Base-by-base conservation (phyloP, 2,888 invertebrate genomes). In the Mamestra brassicae region DNA sequence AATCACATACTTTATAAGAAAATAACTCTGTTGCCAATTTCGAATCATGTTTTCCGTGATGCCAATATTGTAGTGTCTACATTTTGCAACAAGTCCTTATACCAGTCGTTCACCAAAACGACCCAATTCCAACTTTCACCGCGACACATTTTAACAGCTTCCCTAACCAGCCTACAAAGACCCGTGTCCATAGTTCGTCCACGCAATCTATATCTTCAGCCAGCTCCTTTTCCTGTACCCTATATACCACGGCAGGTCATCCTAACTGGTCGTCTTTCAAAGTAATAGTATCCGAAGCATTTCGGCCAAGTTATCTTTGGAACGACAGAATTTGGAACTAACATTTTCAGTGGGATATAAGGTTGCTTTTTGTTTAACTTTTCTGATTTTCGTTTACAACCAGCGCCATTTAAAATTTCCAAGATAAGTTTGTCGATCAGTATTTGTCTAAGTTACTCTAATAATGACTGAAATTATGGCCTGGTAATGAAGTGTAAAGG, bases 61-160 rank as follows among this genome's bases (percentile, higher is more conserved):
- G 54, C 5, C 1, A 8, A 3, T 42, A 17, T 13, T 11, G 8
- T 3, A 45, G 7, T 1, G 26, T 13, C 38, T 8, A 38, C 0
- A 38, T 52, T 50, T 52, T 45, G 7, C 50, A 52, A 58, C 4
- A 26, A 63, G 3, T 74, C 36, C 17, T 38, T 58, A 11, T 38
- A n/a, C 4, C 26, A 45, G 62, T 34, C 34, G 13, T 38, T 15
- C 1, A 38, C 10, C 38, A 36, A 66, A 71, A 68, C 15, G n/a
- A 45, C 50, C 47, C 10, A 67, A 66, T 62, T 78, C 17, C 15
- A 73, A 78, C 75, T 81, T 81, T 82, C 47, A 73, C 83, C 15
- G 78, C 71, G 58, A 60, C 84, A 84, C 72, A 87, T 90, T 91
- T 88, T 85, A 86, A 85, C 83, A 84, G 87, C 84, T 89, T 88